phyloP scores from a whole-genome alignment of 1,140 invertebrate species.

The Drosophila albomicans region DNA sequence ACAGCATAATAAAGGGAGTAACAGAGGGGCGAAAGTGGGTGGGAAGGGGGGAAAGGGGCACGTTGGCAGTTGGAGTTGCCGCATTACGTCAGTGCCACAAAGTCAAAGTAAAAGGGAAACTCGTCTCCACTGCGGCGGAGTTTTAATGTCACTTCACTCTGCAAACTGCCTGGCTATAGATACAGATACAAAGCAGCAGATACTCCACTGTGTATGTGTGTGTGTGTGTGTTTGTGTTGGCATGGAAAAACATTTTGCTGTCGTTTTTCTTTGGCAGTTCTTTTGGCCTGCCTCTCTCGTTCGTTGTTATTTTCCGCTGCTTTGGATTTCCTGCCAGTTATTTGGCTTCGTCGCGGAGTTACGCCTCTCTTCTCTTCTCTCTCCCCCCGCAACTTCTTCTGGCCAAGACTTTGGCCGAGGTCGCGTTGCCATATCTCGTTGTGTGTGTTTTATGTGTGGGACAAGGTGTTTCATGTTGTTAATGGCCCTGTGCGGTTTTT shows the following conservation, averaged over 20 bases:
- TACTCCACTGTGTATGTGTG: slow-evolving; percentile 10
- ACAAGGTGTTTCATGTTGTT: slow-evolving; percentile 75
- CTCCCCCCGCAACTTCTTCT: neutral
- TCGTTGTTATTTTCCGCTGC: slow-evolving; percentile 64
- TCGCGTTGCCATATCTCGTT: slow-evolving; percentile 31
- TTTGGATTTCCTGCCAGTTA: slow-evolving; percentile 52
- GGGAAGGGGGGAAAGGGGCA: slow-evolving; percentile 9
- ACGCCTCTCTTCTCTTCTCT: neutral
- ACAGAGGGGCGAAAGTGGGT: neutral
- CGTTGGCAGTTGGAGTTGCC: slow-evolving; percentile 68
- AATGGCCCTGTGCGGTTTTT: slow-evolving; percentile 45
- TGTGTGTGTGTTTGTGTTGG: slow-evolving; percentile 20
- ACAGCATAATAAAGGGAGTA: neutral
- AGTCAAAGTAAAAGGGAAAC: slow-evolving; percentile 72
- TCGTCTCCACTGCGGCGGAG: slow-evolving; percentile 49
- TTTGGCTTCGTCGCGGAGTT: slow-evolving; percentile 63
- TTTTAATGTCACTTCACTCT: slow-evolving; percentile 49
- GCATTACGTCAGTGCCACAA: slow-evolving; percentile 78
- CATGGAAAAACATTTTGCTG: slow-evolving; percentile 39
- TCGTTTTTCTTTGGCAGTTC: slow-evolving; percentile 62
- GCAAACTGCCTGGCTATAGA: slow-evolving; percentile 11
- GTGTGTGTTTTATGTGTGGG: slow-evolving; percentile 28
- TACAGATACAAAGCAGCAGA: slow-evolving; percentile 29
- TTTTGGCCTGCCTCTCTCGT: slow-evolving; percentile 33
- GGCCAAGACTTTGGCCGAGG: slow-evolving; percentile 68